Conservation (phyloP, 2,888 invertebrate genomes). For the Craniophora ligustri region DNA sequence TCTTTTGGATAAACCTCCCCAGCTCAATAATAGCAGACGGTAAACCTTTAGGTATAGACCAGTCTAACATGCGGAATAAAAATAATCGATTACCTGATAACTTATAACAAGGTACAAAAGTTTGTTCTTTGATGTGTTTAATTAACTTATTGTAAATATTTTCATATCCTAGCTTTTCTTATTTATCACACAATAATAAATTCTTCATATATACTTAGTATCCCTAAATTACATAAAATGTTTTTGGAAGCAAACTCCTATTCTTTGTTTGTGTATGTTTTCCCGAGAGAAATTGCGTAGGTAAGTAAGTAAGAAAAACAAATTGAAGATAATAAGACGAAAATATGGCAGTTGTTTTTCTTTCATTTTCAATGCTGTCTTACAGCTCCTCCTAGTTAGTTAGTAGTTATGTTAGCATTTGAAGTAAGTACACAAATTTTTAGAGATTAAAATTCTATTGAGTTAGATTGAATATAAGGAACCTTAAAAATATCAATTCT, state of each 20-base stretch:
- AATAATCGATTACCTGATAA: too few relatives aligned
- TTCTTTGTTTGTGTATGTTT: slow-evolving; percentile 34
- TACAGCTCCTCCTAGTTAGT: slow-evolving; percentile 20
- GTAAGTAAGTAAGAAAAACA: slow-evolving; percentile 49
- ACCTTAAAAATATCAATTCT: slow-evolving; percentile 21
- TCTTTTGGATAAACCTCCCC: too few relatives aligned
- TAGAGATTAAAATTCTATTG: too few relatives aligned
- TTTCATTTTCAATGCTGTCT: slow-evolving; percentile 51
- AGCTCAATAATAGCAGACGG: too few relatives aligned
- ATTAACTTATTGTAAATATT: too few relatives aligned
- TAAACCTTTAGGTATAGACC: too few relatives aligned
- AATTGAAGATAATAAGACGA: slow-evolving; percentile 65
- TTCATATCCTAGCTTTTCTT: neutral
- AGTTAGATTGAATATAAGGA: too few relatives aligned
- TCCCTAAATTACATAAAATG: slow-evolving; percentile 8
- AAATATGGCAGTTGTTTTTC: slow-evolving; percentile 57
- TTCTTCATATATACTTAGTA: slow-evolving; percentile 3
- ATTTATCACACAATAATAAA: slow-evolving; percentile 5
- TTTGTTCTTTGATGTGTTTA: too few relatives aligned
- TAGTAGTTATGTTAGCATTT: neutral
- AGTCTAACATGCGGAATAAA: too few relatives aligned
- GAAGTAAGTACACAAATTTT: too few relatives aligned
- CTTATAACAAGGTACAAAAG: too few relatives aligned
- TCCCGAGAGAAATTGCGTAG: slow-evolving; percentile 47
- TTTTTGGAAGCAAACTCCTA: slow-evolving; percentile 2